Evolutionary conservation across 1,140 invertebrate species (phyloP).

Genomic region (Nephila pilipes): DNA sequence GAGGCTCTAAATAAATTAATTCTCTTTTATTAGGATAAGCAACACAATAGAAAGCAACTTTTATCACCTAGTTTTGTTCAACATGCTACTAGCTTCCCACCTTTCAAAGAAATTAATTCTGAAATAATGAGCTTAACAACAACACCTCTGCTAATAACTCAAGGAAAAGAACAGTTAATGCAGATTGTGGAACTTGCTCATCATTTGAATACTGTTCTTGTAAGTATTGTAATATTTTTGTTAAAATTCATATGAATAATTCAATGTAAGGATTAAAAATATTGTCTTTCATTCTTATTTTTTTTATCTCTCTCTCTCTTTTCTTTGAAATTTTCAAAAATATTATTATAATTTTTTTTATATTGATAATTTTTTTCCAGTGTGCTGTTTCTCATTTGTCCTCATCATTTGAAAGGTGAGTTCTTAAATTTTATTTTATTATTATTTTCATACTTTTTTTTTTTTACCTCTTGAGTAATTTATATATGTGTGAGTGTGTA

Average conservation of each 20-base stretch:
- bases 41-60: slow-evolving; percentile 59
- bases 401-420: slow-evolving; percentile 61
- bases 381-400: slow-evolving; percentile 62
- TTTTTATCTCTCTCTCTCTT: neutral
- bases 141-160: slow-evolving; percentile 62
- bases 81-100: slow-evolving; percentile 36
- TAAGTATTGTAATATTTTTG: neutral
- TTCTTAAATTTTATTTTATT: no score
- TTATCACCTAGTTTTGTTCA: slow-evolving; percentile 58
- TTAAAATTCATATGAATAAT: neutral
- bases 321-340: neutral
- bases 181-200: slow-evolving; percentile 71
- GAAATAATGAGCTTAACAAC: slow-evolving; percentile 62
- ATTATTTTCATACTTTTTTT: no score
- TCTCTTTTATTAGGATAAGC: slow-evolving; percentile 45
- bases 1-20: neutral
- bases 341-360: neutral
- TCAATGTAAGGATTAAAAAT: neutral
- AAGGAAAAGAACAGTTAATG: slow-evolving; percentile 71
- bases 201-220: slow-evolving; percentile 61
- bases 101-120: slow-evolving; percentile 44
- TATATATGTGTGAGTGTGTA: neutral
- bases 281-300: neutral
- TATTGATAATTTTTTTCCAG: slow-evolving; percentile 55
- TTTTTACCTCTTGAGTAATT: neutral